Conservation (phyloP, 2,113 vertebrate genomes). For the Zapornia atra region DNA sequence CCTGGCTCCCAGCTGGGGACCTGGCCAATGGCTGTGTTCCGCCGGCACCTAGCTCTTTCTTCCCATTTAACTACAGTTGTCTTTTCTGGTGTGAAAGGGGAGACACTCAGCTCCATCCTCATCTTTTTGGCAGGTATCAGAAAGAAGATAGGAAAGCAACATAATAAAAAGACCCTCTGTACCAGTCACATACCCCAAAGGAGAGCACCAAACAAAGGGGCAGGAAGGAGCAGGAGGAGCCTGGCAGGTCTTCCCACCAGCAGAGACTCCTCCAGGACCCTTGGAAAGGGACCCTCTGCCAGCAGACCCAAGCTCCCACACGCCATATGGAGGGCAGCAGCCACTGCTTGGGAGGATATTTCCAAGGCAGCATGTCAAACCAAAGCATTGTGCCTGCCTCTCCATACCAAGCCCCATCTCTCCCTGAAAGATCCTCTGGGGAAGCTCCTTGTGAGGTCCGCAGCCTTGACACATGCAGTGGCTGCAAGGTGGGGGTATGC, state of each 20-base stretch:
- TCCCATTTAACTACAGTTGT: not conserved
- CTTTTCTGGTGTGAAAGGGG: not conserved
- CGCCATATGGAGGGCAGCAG: accelerated
- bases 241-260: not conserved
- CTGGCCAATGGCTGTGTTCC: accelerated
- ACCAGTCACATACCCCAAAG: not conserved
- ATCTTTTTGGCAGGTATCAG: not conserved
- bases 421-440: not conserved
- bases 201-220: not conserved
- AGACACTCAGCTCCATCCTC: accelerated
- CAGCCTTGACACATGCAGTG: not conserved
- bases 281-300: not conserved
- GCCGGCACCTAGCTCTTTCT: accelerated
- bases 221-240: not conserved
- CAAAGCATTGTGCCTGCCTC: not conserved
- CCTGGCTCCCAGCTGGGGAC: accelerated
- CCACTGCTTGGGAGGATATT: not conserved
- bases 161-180: not conserved
- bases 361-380: not conserved
- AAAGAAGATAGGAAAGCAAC: not conserved
- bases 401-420: not conserved
- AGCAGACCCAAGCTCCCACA: not conserved
- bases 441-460: not conserved
- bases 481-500: not conserved
- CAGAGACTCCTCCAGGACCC: not conserved